Conservation (phyloP, 2,797 vertebrate genomes). For the Hippoglossus hippoglossus region DNA sequence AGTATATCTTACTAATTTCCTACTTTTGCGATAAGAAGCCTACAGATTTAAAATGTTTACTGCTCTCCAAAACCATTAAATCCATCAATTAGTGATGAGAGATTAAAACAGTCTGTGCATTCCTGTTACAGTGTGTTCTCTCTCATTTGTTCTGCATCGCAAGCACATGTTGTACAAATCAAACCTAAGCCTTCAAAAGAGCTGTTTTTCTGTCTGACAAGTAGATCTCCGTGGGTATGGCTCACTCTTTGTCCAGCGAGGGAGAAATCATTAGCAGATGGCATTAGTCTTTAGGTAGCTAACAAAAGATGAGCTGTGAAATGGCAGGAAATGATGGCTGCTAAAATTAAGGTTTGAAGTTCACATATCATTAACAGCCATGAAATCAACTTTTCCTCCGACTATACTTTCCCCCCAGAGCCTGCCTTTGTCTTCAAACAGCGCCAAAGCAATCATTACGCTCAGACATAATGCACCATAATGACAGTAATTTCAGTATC, state of each 20-base stretch:
- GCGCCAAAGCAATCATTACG: slow-evolving; percentile 74
- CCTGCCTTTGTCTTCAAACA: slow-evolving; percentile 75
- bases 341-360: slow-evolving; percentile 73
- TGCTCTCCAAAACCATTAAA: slow-evolving; percentile 23
- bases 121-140: slow-evolving; percentile 17
- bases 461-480: slow-evolving; percentile 78
- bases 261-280: slow-evolving; percentile 57
- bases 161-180: slow-evolving; percentile 38
- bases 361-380: slow-evolving; percentile 72
- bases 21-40: slow-evolving; percentile 16
- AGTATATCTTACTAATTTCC: slow-evolving; percentile 18
- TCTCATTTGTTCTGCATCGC: slow-evolving; percentile 17
- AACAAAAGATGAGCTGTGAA: slow-evolving; percentile 67
- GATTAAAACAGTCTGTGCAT: slow-evolving; percentile 25
- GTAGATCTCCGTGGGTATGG: slow-evolving; percentile 25
- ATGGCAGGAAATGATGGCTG: slow-evolving; percentile 64
- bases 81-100: slow-evolving; percentile 34
- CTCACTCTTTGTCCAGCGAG: slow-evolving; percentile 42
- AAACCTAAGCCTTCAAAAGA: slow-evolving; percentile 28
- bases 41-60: slow-evolving; percentile 11
- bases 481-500: slow-evolving; percentile 80
- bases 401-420: slow-evolving; percentile 56
- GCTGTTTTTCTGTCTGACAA: slow-evolving; percentile 19
- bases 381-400: slow-evolving; percentile 74
- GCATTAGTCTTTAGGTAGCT: slow-evolving; percentile 55